Evolutionary conservation across 2,888 invertebrate genomes (phyloP).

Genomic region (Rhodophaea formosa): DNA sequence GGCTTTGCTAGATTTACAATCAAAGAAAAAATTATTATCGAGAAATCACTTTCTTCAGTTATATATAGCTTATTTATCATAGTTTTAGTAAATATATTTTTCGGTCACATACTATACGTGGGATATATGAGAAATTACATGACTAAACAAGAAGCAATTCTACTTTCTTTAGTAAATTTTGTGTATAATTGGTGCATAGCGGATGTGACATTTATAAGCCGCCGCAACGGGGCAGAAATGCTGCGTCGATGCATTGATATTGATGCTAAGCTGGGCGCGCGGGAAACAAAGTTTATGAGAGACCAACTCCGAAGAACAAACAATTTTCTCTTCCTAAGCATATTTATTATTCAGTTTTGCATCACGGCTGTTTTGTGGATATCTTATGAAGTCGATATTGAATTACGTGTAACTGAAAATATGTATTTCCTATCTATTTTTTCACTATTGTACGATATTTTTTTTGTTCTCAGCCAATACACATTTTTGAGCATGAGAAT

Average conservation of each 20-base stretch:
- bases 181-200: not conserved
- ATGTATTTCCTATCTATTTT: not conserved
- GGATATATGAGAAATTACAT: not conserved
- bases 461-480: not conserved
- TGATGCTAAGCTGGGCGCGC: not conserved
- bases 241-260: not conserved
- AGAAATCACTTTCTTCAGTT: conserved; percentile 1
- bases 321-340: not conserved
- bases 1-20: not conserved
- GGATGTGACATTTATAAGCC: not conserved
- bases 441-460: not conserved
- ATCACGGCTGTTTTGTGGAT: not conserved
- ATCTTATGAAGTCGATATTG: not conserved
- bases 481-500: conserved; percentile 2
- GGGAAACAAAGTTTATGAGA: conserved; percentile 12
- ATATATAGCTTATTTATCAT: not conserved
- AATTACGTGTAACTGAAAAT: not conserved
- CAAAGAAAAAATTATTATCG: not conserved
- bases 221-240: not conserved
- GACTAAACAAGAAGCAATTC: not conserved
- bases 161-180: not conserved
- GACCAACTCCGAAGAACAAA: not conserved
- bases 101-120: not conserved
- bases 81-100: not conserved
- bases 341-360: not conserved